Conservation (phyloP, 1,140 invertebrate genomes). For the Macrosteles quadrilineatus region DNA sequence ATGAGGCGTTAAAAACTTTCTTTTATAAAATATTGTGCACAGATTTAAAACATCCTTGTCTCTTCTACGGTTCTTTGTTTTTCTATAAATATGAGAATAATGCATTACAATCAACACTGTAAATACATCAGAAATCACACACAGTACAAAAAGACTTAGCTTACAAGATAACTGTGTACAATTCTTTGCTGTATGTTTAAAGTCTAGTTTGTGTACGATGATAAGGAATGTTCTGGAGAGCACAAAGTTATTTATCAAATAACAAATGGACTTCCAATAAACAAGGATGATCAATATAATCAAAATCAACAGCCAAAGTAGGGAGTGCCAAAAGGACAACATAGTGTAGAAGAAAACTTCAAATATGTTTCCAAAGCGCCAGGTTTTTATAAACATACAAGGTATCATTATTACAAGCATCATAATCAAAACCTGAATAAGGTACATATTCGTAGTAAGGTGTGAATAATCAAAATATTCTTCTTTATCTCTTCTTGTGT, state of each 20-base stretch:
- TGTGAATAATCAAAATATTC: not conserved
- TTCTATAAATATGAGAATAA: not conserved
- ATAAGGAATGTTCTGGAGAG: not conserved
- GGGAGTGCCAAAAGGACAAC: not conserved
- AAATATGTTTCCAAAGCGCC: not conserved
- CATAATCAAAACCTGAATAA: not conserved
- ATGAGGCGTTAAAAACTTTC: too few species aligned
- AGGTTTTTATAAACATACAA: conserved; percentile 5
- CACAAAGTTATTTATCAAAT: not conserved
- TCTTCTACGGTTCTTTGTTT: not conserved
- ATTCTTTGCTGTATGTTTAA: not conserved
- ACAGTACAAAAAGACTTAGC: not conserved
- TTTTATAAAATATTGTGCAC: not conserved
- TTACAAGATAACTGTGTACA: not conserved
- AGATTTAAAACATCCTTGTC: not conserved
- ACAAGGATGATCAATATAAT: not conserved
- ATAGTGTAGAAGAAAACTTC: not conserved
- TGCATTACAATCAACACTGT: not conserved
- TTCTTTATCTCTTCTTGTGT: not conserved
- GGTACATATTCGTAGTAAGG: not conserved
- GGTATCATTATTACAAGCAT: not conserved
- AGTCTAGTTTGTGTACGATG: not conserved
- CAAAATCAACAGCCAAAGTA: not conserved
- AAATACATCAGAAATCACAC: not conserved
- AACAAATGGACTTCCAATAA: not conserved